Evolutionary conservation across 2,113 vertebrate genomes (phyloP).

Genomic region (Nesoenas mayeri): DNA sequence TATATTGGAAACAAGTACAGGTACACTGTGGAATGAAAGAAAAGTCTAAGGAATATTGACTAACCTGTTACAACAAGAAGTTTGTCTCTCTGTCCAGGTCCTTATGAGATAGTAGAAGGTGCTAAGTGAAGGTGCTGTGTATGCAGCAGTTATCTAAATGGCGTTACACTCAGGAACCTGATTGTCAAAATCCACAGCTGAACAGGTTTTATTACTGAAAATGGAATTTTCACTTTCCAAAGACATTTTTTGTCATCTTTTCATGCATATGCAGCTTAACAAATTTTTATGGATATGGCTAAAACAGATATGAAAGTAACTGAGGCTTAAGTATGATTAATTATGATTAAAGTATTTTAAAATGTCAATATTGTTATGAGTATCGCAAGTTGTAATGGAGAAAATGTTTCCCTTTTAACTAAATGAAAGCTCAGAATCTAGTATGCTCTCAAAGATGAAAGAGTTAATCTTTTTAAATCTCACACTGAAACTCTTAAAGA

Average conservation of each 20-base stretch:
- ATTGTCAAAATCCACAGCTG: neutral
- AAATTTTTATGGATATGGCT: neutral
- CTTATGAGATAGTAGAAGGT: neutral
- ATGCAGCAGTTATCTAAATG: neutral
- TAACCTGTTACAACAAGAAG: neutral
- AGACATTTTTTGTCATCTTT: neutral
- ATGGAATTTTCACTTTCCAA: neutral
- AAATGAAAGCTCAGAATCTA: neutral
- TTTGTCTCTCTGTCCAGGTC: neutral
- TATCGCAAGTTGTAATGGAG: neutral
- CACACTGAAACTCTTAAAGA: neutral
- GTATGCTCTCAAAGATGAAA: neutral
- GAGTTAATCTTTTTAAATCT: conserved; percentile 13
- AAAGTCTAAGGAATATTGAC: neutral
- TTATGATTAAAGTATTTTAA: neutral
- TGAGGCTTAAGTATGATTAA: neutral
- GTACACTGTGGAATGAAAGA: neutral
- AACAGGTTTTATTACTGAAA: neutral
- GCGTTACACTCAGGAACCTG: neutral
- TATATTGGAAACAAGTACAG: neutral
- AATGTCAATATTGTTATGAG: neutral
- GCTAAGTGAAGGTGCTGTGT: neutral
- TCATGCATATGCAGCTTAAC: neutral
- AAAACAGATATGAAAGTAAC: neutral
- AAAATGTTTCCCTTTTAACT: neutral